Conservation (phyloP, 1,140 invertebrate genomes). For the Hormaphis cornu region DNA sequence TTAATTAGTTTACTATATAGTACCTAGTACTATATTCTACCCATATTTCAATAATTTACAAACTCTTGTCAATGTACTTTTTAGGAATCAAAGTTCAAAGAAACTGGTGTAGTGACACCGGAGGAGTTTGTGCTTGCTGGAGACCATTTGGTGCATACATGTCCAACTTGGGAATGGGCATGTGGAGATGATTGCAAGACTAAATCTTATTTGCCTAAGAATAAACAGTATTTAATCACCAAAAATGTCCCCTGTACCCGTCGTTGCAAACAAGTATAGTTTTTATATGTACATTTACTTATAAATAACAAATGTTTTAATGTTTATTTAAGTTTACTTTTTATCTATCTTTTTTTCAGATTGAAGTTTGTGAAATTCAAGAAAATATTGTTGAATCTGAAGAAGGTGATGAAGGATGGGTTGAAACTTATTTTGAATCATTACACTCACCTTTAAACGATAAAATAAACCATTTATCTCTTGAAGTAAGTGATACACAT, state of each 20-base stretch:
- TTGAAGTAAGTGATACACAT: neutral
- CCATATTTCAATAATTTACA: too few species aligned
- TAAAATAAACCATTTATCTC: neutral
- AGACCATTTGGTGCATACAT: conserved; percentile 97
- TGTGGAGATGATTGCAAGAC: conserved; percentile 75
- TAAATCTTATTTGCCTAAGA: conserved; percentile 79
- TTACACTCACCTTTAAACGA: neutral
- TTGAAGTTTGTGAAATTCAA: conserved; percentile 81
- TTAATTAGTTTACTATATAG: too few species aligned
- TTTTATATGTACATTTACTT: conserved; percentile 18
- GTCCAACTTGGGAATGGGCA: conserved; percentile 98
- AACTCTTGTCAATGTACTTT: neutral
- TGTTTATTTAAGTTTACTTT: neutral
- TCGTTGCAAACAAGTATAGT: conserved; percentile 74
- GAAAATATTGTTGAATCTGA: conserved; percentile 82
- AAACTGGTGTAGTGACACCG: conserved; percentile 95
- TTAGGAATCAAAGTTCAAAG: conserved; percentile 95
- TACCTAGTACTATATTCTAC: too few species aligned
- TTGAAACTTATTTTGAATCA: conserved; percentile 84
- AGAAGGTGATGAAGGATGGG: conserved; percentile 91
- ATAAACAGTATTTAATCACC: conserved; percentile 97
- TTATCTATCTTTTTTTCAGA: conserved; percentile 48
- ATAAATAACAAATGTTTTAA: neutral
- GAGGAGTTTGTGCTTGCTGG: conserved; percentile 95
- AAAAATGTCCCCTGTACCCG: conserved; percentile 91